Evolutionary conservation across 2,113 vertebrate species (phyloP).

Genomic region (Sakesphorus luctuosus): DNA sequence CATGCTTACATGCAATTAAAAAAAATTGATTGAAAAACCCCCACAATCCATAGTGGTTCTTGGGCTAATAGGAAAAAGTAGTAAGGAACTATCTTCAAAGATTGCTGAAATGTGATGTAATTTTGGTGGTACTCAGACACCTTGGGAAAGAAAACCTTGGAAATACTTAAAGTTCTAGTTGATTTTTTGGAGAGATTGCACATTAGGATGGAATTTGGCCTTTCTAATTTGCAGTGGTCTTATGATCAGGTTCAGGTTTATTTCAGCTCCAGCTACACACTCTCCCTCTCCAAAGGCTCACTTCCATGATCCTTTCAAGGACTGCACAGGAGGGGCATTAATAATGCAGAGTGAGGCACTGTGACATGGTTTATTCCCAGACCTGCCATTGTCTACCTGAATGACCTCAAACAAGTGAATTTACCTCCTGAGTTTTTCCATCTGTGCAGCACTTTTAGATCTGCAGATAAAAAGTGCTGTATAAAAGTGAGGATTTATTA

Average conservation of each 20-base stretch:
- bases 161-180: slow-evolving; percentile 37
- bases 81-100: slow-evolving; percentile 5
- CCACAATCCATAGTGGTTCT: not conserved
- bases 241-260: slow-evolving; percentile 15
- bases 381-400: slow-evolving; percentile 25
- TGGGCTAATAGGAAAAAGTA: not conserved
- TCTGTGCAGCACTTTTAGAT: not conserved
- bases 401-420: slow-evolving; percentile 7
- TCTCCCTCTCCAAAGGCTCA: not conserved
- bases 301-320: slow-evolving; percentile 9
- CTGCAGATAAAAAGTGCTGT: not conserved
- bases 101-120: slow-evolving; percentile 35
- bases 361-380: slow-evolving; percentile 13
- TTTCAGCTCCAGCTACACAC: slow-evolving; percentile 2
- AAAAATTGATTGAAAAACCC: not conserved
- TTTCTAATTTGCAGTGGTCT: slow-evolving; percentile 53
- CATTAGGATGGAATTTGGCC: slow-evolving; percentile 30
- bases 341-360: not conserved
- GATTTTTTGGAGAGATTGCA: slow-evolving; percentile 43
- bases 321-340: slow-evolving; percentile 40
- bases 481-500: not conserved
- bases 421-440: slow-evolving; percentile 24
- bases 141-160: slow-evolving; percentile 25
- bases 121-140: slow-evolving; percentile 36
- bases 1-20: not conserved